Percentiles rank a stretch among this genome's conserved stretches.
phyloP scores from a whole-genome alignment of 1,140 invertebrate species.

The Papilio helenus region DNA sequence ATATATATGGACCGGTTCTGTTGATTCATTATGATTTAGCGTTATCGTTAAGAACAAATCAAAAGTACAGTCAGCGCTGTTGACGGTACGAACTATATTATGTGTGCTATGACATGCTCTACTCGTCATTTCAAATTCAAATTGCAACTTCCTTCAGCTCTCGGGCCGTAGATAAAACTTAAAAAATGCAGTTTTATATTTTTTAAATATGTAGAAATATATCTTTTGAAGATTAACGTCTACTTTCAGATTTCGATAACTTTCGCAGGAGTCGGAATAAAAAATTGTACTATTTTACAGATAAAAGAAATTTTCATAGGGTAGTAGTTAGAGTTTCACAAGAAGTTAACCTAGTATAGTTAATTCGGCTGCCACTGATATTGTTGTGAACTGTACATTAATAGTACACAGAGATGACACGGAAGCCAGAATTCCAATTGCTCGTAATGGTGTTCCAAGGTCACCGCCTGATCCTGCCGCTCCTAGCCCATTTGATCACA shows the following conservation, averaged over 20 bases:
- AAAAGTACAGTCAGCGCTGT: neutral
- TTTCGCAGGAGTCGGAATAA: too few species aligned
- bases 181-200: too few species aligned
- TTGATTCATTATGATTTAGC: neutral
- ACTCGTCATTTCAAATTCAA: too few species aligned
- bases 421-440: neutral
- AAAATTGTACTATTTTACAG: too few species aligned
- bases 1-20: constrained; percentile 3
- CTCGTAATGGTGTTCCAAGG: neutral
- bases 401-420: neutral
- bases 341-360: neutral
- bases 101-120: neutral
- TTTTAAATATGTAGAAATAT: too few species aligned
- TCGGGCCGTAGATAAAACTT: too few species aligned
- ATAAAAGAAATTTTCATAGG: too few species aligned
- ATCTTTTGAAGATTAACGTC: too few species aligned
- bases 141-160: too few species aligned
- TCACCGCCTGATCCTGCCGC: neutral
- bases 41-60: neutral
- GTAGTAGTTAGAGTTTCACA: too few species aligned
- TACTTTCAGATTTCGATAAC: too few species aligned
- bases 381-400: neutral
- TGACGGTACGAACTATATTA: neutral
- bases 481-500: neutral
- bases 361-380: neutral